Evolutionary conservation across 1,140 invertebrate species (phyloP), one percentile per base, ranked within the genome.

Genomic region (Ceratosolen fusciceps): DNA sequence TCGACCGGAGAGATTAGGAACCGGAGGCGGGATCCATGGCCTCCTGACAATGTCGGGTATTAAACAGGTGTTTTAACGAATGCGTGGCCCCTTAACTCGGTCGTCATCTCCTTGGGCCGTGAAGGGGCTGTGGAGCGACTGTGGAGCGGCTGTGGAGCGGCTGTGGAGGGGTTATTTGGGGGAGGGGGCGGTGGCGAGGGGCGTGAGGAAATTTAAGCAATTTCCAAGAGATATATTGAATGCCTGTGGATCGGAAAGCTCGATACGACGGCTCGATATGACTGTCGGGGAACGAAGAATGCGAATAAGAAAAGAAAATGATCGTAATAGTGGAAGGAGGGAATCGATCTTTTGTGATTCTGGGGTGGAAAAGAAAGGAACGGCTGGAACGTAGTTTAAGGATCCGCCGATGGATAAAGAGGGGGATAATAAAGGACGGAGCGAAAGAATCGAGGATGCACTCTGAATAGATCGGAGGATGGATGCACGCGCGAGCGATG

Each of bases 401-500:
- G 4, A 68, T 68, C 21, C 65, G 43, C 16, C 9, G 65, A 19
- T 39, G 37, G n/a, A 68, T 21, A 39, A 58, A 60, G 72, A 26
- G 19, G 37, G n/a, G n/a, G n/a, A n/a, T n/a, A n/a, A 73, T 34
- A 74, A 21, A 74, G 24, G 24, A n/a, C 34, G n/a, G 31, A 54
- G 0, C 49, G 62, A 37, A 58, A 37, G 2, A 73, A 37, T 58
- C 47, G 37, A 43, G 37, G 1, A 58, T 58, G 49, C 21, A n/a
- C 2, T n/a, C n/a, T 43, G 52, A 73, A 80, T 83, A 80, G 72
- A 81, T 70, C 80, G 74, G 26, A 72, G 74, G 21, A 74, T 74
- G 80, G 65, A 79, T 80, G 68, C 60, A 79, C 78, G 76, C 73
- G 80, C 76, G 67, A 82, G 74, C 34, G 60, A 74, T 81, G 74